Conservation (phyloP, 2,113 vertebrate genomes). For the Pelecanoides urinatrix region DNA sequence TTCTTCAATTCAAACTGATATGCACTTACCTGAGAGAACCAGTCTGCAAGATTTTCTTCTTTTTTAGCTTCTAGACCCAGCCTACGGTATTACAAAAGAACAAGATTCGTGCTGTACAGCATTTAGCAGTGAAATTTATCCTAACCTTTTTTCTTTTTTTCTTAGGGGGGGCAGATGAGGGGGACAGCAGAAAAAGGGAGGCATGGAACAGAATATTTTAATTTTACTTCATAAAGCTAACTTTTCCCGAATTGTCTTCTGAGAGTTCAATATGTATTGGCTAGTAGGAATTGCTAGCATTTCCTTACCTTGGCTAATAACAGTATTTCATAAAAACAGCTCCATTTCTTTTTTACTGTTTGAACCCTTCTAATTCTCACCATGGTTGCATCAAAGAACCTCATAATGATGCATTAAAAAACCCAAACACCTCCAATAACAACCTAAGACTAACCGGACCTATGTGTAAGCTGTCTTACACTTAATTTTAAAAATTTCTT, state of each 20-base stretch:
- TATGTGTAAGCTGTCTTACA: neutral
- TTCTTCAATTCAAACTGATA: neutral
- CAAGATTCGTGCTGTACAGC: neutral
- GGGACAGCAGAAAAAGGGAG: neutral
- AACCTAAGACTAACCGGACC: neutral
- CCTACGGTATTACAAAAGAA: conserved; percentile 64
- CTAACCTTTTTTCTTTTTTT: neutral
- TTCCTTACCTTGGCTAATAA: neutral
- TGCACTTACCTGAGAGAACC: conserved; percentile 92
- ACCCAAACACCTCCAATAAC: neutral
- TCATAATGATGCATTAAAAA: neutral
- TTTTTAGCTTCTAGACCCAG: conserved; percentile 95
- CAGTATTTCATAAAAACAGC: neutral
- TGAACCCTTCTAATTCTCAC: neutral
- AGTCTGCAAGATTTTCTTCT: conserved; percentile 95
- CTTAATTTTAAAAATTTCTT: neutral
- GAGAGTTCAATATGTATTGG: neutral
- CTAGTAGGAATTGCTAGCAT: neutral
- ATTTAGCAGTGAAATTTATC: neutral
- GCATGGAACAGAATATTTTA: neutral
- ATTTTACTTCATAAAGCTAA: neutral
- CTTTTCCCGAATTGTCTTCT: neutral
- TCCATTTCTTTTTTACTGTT: neutral
- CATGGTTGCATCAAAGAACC: neutral
- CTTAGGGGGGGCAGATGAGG: too few species aligned